Evolutionary conservation across 2,113 vertebrate genomes (phyloP), one percentile per base, ranked within the genome.

Genomic region (Pollimyrus isidori): DNA sequence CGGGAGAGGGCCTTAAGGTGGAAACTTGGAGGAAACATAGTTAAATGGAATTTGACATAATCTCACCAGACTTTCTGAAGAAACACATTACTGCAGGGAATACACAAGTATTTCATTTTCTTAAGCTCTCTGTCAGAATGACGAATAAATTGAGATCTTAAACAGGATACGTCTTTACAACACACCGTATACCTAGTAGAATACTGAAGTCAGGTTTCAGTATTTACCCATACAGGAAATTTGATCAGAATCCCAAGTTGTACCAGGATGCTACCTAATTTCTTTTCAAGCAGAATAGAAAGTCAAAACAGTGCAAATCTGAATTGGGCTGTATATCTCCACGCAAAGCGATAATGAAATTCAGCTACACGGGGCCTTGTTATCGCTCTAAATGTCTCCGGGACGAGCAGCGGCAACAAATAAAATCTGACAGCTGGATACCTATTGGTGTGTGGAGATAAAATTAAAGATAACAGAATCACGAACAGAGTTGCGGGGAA

Each of bases 91-190:
- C 45, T 50, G 15, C 15, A 56, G 69, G 69, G 35, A 84, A 53
- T 49, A 87, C 9, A 53, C 30, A 87, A 21, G 53, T 6, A 19
- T 56, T 56, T 87, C 50, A 56, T 87, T 87, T 87, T 87, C 85
- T 19, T 35, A 50, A 49, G 11, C 85, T 87, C 85, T 35, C 85
- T 39, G 15, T 87, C 85, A 87, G 50, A 53, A 87, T 87, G 50
- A n/a, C n/a, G 48, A 53, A 53, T 87, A 87, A 87, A 87, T 56
- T 87, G 85, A 87, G 50, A 87, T 87, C 50, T 87, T 15, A 19
- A 87, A 21, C 11, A 30, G 39, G 85, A 56, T 87, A 56, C 10
- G 85, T 87, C 26, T 48, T 53, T 87, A 53, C 50, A 19, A 21
- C 30, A 53, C 48, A 30, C 30, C 30, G 35, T 35, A 21, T 21